Evolutionary conservation across 2,888 invertebrate genomes (phyloP).

Genomic region (Drosophila stalkeri): DNA sequence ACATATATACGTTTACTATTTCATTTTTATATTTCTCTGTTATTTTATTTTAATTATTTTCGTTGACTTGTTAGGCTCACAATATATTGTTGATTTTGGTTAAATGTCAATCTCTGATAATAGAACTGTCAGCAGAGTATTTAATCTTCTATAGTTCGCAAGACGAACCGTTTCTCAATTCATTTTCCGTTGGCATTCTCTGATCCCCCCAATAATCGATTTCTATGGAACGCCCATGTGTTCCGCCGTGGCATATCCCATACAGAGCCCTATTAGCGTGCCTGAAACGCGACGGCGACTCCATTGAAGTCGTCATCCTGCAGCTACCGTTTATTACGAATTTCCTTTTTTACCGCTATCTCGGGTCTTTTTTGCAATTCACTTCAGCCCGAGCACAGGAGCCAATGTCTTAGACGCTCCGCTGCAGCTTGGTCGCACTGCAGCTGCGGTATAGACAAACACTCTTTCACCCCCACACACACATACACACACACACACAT

Average conservation of each 20-base stretch:
- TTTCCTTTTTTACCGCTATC: slow-evolving; percentile 40
- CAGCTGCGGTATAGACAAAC: slow-evolving; percentile 27
- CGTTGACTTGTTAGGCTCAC: no score
- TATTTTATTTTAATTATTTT: no score
- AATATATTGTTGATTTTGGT: no score
- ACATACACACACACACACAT: background rate
- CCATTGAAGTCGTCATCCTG: slow-evolving; percentile 69
- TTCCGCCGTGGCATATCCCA: slow-evolving; percentile 1
- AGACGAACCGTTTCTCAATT: background rate
- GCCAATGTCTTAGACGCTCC: slow-evolving; percentile 13
- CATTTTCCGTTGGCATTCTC: no score
- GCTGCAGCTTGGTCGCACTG: slow-evolving; percentile 33
- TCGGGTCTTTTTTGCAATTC: slow-evolving; percentile 9
- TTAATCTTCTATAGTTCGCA: background rate
- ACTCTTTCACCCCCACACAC: slow-evolving; percentile 3
- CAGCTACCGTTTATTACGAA: slow-evolving; percentile 53
- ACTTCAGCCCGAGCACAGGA: slow-evolving; percentile 19
- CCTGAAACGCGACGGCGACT: slow-evolving; percentile 60
- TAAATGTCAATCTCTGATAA: no score
- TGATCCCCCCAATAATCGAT: background rate
- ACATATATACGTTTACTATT: no score
- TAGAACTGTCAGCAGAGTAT: no score
- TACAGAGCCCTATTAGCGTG: slow-evolving; percentile 57
- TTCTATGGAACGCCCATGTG: slow-evolving; percentile 25
- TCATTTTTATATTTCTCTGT: no score